Base-by-base conservation (phyloP, 1,140 invertebrate genomes). In the Camponotus vicinus region DNA sequence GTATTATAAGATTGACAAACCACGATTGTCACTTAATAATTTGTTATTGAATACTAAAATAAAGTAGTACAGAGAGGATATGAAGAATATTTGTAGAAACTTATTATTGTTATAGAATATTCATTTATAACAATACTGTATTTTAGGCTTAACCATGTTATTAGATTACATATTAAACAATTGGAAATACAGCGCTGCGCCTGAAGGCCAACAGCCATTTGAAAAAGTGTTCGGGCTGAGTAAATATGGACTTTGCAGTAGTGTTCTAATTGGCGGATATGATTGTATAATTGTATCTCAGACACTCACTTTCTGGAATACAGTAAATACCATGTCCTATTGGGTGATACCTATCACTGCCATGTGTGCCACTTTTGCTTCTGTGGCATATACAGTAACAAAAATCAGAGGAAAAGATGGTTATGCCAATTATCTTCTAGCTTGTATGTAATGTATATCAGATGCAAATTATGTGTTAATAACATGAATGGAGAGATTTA, bases 331-430 rank as follows among this genome's bases (percentile, higher is more conserved):
- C 55, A 57, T 92, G 75, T 95, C 94, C 37, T 96, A 95, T 93
- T 95, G 95, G 87, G 91, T 96, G 7, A 94, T 96, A 0, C 97
- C 97, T 0, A 59, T 97, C 13, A 94, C 97, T 73, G 96, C 96
- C 34, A 96, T 97, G 95, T 96, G 96, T 9, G 94, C 96, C 11
- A 95, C 97, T 9, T 98, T 97, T 93, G 96, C 96, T 6, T 91
- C 96, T 3, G 96, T 96, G 1, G 95, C 96, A 5, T 97, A 96
- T 88, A 88, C 95, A 1, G 91, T 96, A 1, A 96, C 95, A 15
- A 96, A 96, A 79, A 34, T 96, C 0, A 95, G 97, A 61, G 95
- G 96, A 37, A 97, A 97, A 91, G 97, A 97, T 90, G 97, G 97
- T 91, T 89, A 69, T 0, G 0, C 70, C 0, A 96, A 96, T 89